Evolutionary conservation across 2,797 vertebrate species (phyloP).

Genomic region (Gallirallus australis): DNA sequence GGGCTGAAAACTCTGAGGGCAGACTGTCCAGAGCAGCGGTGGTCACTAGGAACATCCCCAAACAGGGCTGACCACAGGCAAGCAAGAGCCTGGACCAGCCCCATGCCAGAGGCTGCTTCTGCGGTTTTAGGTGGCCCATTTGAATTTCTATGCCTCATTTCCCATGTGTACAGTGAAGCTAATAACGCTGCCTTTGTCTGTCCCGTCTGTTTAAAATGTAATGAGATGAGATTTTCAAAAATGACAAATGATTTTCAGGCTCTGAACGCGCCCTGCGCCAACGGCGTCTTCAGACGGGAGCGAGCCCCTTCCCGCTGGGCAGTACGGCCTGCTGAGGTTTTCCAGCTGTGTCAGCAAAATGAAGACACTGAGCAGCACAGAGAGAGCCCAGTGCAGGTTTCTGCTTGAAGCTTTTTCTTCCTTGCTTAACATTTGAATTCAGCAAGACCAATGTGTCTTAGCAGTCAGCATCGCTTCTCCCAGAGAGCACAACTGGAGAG

Average conservation of each 20-base stretch:
- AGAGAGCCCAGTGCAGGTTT: background rate
- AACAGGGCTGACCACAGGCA: background rate
- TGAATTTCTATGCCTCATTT: conserved; percentile 47
- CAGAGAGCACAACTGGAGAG: background rate
- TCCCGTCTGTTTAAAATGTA: background rate
- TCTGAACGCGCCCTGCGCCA: background rate
- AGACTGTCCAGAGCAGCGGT: background rate
- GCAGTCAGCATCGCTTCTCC: background rate
- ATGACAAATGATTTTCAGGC: background rate
- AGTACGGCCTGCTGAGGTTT: background rate
- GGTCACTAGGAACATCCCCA: background rate
- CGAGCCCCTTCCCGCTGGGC: background rate
- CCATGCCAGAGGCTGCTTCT: background rate
- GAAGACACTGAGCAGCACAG: background rate
- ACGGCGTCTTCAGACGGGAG: background rate
- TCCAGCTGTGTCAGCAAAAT: conserved; percentile 7
- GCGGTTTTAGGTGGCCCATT: background rate
- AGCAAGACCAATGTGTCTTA: fast-evolving
- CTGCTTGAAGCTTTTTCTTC: background rate
- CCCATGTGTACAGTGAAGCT: conserved; percentile 15
- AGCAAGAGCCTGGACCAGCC: background rate
- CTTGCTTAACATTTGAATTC: background rate
- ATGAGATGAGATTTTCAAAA: conserved; percentile 42
- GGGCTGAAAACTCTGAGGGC: background rate
- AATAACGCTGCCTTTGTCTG: conserved; percentile 54